phyloP scores from a whole-genome alignment of 2,113 vertebrate species.

The Chloroceryle aenea region DNA sequence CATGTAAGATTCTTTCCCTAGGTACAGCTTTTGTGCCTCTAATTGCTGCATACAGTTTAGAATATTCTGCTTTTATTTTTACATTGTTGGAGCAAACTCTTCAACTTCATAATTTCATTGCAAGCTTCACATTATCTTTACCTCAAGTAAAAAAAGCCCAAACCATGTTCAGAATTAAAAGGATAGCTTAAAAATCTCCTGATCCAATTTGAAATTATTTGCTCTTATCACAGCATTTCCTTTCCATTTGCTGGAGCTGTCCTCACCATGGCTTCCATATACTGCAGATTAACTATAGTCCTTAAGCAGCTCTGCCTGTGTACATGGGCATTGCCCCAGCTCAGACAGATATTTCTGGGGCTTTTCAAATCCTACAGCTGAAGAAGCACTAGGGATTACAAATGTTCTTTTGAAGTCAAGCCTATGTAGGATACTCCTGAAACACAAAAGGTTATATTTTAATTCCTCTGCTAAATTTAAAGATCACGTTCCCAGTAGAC shows the following conservation, averaged over 20 bases:
- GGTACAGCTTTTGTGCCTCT: not conserved
- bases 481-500: not conserved
- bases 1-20: not conserved
- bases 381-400: not conserved
- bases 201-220: not conserved
- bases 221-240: not conserved
- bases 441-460: not conserved
- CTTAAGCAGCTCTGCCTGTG: not conserved
- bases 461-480: not conserved
- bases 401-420: not conserved
- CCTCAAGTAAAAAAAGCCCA: not conserved
- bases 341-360: not conserved
- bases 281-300: not conserved
- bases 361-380: not conserved
- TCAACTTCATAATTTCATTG: not conserved
- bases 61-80: not conserved
- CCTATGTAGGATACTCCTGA: not conserved
- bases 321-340: not conserved
- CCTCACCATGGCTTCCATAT: not conserved
- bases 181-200: not conserved
- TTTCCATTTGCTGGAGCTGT: not conserved
- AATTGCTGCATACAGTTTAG: not conserved
- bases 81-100: not conserved
- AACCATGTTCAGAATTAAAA: not conserved
- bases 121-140: not conserved